phyloP scores from a whole-genome alignment of 1,140 invertebrate species.

The Pentalonia nigronervosa region DNA sequence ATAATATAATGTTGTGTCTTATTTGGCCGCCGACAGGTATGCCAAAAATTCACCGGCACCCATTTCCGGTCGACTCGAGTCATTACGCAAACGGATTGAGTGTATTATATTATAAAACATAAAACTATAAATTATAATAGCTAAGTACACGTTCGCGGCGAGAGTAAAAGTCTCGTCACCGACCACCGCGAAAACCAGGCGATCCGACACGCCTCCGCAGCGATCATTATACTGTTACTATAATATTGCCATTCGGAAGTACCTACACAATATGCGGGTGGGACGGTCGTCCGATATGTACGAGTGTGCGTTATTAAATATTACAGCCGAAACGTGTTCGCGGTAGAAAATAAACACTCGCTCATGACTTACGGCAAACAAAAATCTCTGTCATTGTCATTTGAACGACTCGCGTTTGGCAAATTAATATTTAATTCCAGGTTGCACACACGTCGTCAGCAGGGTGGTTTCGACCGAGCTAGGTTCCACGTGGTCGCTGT shows the following conservation, averaged over 20 bases:
- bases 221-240: neutral
- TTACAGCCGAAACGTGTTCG: neutral
- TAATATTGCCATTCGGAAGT: neutral
- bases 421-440: no score
- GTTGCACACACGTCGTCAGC: no score
- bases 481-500: no score
- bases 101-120: neutral
- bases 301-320: neutral
- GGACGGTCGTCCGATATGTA: neutral
- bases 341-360: neutral
- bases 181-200: neutral
- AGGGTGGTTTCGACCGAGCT: no score
- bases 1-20: neutral
- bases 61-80: neutral
- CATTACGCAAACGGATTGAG: neutral
- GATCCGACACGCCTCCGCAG: neutral
- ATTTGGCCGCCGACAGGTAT: conserved; percentile 6
- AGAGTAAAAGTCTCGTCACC: neutral
- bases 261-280: neutral
- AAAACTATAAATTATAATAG: conserved; percentile 13
- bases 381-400: no score
- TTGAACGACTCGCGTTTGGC: no score
- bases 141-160: neutral
- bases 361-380: no score
- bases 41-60: neutral